Percentiles rank a stretch among this genome's conserved stretches.
phyloP scores from a whole-genome alignment of 37 sponge, comb jelly and placozoan genomes.

The Spongilla lacustris region DNA sequence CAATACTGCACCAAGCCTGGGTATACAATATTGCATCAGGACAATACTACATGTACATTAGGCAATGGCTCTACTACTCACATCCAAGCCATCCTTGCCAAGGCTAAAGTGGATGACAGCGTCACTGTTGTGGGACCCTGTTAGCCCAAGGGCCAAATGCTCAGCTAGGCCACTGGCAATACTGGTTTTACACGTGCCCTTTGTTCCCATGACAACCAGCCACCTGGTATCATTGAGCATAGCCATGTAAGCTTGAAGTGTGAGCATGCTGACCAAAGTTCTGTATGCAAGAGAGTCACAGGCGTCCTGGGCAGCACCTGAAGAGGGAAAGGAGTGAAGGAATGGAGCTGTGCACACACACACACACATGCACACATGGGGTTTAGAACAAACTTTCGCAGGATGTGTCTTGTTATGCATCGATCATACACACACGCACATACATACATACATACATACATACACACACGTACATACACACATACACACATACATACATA shows the following conservation, averaged over 20 bases:
- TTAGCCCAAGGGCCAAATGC: constrained; percentile 41
- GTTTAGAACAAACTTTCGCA: constrained; percentile 20
- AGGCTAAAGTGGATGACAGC: constrained; percentile 36
- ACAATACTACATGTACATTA: too few relatives aligned
- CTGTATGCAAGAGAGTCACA: constrained; percentile 68
- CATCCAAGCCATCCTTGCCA: constrained; percentile 62
- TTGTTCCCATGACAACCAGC: constrained; percentile 88
- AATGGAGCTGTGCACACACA: background rate
- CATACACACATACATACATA: background rate
- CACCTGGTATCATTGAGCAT: constrained; percentile 68
- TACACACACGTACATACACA: background rate
- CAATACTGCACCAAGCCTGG: too few relatives aligned
- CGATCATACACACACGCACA: background rate
- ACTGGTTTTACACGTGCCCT: constrained; percentile 81
- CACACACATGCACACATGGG: constrained; percentile 33
- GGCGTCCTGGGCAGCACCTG: constrained; percentile 49
- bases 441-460: constrained; percentile 12
- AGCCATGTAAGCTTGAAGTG: constrained; percentile 42
- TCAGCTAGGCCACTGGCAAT: constrained; percentile 52
- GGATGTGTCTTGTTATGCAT: too few relatives aligned
- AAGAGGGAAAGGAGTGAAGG: background rate
- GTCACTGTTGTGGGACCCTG: constrained; percentile 7
- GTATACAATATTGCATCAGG: too few relatives aligned
- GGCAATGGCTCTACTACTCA: constrained; percentile 27
- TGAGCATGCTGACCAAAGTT: constrained; percentile 23